phyloP scores from a whole-genome alignment of 2,888 invertebrate species.

The Dasysyrphus albostriatus region DNA sequence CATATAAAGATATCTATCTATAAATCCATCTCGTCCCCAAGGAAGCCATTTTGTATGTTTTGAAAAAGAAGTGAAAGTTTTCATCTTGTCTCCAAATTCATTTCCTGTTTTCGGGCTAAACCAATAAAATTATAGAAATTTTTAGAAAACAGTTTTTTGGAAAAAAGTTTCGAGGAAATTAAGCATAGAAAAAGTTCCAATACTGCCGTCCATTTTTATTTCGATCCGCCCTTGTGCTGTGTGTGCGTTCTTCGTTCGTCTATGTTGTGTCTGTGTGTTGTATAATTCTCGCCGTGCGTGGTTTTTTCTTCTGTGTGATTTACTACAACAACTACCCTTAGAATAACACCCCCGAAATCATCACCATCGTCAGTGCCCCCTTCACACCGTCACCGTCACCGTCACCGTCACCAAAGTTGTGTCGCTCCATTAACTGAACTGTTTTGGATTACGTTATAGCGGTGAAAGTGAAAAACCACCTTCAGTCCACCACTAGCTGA shows the following conservation, averaged over 20 bases:
- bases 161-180: neutral
- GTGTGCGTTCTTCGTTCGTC: constrained; percentile 53
- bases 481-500: neutral
- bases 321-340: constrained; percentile 63
- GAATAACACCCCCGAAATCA: constrained; percentile 13
- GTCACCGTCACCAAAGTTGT: neutral
- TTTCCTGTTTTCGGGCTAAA: neutral
- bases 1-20: neutral
- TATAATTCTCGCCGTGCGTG: constrained; percentile 34
- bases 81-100: neutral
- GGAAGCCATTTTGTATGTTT: constrained; percentile 68
- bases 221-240: constrained; percentile 71
- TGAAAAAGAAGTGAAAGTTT: constrained; percentile 69
- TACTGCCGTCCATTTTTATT: constrained; percentile 78
- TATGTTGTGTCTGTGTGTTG: constrained; percentile 50
- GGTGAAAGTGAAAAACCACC: constrained; percentile 76
- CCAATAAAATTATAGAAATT: neutral
- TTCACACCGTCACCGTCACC: neutral
- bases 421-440: constrained; percentile 47
- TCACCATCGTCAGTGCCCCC: neutral
- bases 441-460: constrained; percentile 67
- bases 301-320: constrained; percentile 43
- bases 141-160: constrained; percentile 1
- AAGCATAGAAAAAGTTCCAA: constrained; percentile 77
- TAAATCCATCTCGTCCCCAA: neutral